phyloP scores from a whole-genome alignment of 2,113 vertebrate genomes.

The Lontra canadensis region DNA sequence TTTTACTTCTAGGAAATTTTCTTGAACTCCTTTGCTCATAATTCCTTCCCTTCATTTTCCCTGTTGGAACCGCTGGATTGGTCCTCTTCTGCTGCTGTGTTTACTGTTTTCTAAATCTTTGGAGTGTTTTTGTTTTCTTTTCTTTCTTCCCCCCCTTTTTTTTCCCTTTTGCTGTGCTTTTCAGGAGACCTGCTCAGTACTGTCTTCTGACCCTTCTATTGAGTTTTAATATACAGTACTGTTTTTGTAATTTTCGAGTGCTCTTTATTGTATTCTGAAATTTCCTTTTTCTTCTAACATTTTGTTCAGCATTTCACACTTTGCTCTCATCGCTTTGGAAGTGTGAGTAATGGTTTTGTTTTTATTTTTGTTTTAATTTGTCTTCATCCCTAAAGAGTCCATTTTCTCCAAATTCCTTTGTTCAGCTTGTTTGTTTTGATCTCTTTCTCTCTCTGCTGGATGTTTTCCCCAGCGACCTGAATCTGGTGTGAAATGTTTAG shows the following conservation, averaged over 20 bases:
- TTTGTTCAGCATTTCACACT: conserved; percentile 1
- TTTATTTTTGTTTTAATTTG: not conserved
- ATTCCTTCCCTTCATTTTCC: not conserved
- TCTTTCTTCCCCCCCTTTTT: not conserved
- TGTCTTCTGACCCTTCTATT: not conserved
- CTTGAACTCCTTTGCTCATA: not conserved
- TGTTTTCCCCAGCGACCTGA: not conserved
- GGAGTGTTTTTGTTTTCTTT: not conserved
- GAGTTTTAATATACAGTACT: not conserved
- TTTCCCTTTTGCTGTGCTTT: not conserved
- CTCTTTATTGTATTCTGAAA: conserved; percentile 9
- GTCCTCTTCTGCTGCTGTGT: not conserved
- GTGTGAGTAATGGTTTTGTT: not conserved
- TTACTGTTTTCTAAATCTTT: not conserved
- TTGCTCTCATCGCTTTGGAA: not conserved
- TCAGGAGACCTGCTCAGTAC: not conserved
- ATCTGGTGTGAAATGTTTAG: not conserved
- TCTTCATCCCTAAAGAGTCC: not conserved
- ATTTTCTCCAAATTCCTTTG: not conserved
- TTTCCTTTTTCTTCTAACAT: not conserved
- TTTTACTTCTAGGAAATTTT: not conserved
- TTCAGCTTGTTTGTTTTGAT: conserved; percentile 31
- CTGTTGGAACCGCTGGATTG: not conserved
- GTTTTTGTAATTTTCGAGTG: conserved; percentile 21
- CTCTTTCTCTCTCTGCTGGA: not conserved